Base-by-base conservation (phyloP, 2,113 vertebrate species). In the Syrrhaptes paradoxus region DNA sequence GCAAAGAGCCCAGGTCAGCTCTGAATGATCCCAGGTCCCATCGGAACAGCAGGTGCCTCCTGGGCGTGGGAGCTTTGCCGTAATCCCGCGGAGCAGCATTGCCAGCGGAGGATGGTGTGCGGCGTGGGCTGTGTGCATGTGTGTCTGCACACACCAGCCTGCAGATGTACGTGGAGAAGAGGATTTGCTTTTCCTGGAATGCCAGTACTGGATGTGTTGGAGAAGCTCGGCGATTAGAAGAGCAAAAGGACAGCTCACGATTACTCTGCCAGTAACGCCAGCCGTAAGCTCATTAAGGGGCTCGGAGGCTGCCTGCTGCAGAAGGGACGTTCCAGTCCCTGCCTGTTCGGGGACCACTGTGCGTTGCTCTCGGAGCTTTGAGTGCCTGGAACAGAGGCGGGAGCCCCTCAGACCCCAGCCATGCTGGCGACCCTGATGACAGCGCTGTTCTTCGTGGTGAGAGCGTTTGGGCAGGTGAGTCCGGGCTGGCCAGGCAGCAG, bases 391-490 rank as follows among this genome's bases (percentile, higher is more conserved):
- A 4, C 31, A 0, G 29, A 54, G 49, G 79, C 11, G 13, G 41
- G 62, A 89, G 66, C 77, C 70, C 59, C 55, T 13, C 0, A n/a
- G 31, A 1, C 25, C 61, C 59, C 25, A 31, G 91, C 93, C 97
- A 99, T 99, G 99, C 97, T 99, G 98, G 97, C 97, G 13, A 98
- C 98, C 43, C 97, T 99, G 97, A 97, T 99, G 95, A 99, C 98
- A 36, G 98, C 98, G 4, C 98, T 99, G 90, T 98, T 98, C 65
- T 96, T 99, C 14, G 93, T 98, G 96, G 98, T 98, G 87, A 97
- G 95, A 90, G 98, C 96, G 0, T 96, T 98, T 61, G 97, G 98
- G 15, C 98, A 98, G 98, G 98, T 98, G 97, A 98, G 98, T 86
- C 10, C 1, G 6, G 46, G 51, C 84, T 4, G 46, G 38, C 31